Evolutionary conservation across 1,140 invertebrate species (phyloP).

Genomic region (Caenorhabditis briggsae): DNA sequence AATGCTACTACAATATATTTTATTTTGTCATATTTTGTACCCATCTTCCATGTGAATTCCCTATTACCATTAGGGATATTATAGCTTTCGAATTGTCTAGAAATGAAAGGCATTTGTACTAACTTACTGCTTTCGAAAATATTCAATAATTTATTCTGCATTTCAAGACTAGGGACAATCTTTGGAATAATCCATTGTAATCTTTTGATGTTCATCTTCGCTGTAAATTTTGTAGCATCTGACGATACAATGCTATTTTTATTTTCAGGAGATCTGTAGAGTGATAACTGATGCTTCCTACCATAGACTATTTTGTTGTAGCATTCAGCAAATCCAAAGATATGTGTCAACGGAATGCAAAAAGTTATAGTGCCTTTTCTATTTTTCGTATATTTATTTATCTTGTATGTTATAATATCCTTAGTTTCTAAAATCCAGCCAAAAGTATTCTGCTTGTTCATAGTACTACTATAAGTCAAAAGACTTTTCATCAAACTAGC

Average conservation of each 20-base stretch:
- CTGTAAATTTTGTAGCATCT: constrained; percentile 56
- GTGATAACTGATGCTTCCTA: constrained; percentile 64
- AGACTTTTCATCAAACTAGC: constrained; percentile 67
- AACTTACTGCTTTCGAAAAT: constrained; percentile 64
- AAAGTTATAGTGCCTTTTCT: constrained; percentile 63
- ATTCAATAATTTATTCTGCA: constrained; percentile 68
- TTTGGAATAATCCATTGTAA: no score
- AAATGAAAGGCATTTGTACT: constrained; percentile 65
- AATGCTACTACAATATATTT: constrained; percentile 68
- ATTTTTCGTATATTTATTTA: constrained; percentile 65
- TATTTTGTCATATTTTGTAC: constrained; percentile 68
- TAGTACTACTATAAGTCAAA: constrained; percentile 64
- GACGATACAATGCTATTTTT: constrained; percentile 61
- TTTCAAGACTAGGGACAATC: constrained; percentile 63
- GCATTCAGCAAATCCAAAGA: constrained; percentile 68
- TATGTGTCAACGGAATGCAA: constrained; percentile 66
- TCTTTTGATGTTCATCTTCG: constrained; percentile 65
- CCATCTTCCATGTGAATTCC: constrained; percentile 69
- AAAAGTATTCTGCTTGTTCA: constrained; percentile 67
- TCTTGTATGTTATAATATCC: constrained; percentile 52
- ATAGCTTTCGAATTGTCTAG: constrained; percentile 67
- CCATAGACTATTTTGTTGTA: constrained; percentile 66
- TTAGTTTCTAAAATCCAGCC: constrained; percentile 64
- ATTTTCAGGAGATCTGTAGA: constrained; percentile 62
- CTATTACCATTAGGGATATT: constrained; percentile 63